Base-by-base conservation (phyloP, 2,797 vertebrate species). In the Myioborus melanocephalus region DNA sequence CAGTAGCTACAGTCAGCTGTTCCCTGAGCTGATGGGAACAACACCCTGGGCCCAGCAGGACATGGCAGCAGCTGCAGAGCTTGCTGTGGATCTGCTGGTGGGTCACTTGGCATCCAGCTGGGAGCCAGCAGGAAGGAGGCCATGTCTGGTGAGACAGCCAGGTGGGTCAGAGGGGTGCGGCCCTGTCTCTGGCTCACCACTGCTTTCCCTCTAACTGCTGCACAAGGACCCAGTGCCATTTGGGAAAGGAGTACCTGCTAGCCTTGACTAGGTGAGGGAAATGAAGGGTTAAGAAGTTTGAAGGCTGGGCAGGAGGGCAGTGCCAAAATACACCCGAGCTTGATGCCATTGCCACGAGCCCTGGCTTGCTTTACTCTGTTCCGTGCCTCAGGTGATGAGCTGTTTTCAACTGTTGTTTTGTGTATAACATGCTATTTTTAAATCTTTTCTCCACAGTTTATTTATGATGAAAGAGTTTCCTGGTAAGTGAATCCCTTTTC, bases 401-500 rank as follows among this genome's bases (percentile, higher is more conserved):
- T 90, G 52, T 43, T 80, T 68, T 52, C 64, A 52, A 3, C 30
- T 68, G 20, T 90, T 27, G 14, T 49, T 86, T 64, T 12, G 1
- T 83, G 28, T 84, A 1, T 97, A 96, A 97, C 63, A 0, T 47
- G 34, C 37, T 94, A 14, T 95, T 90, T 94, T 82, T 1, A 30
- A 77, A 81, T 47, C 30, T 96, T 95, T 90, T 96, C 88, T 95
- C 71, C 88, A 73, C 97, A 99, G 99, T 99, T 99, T 97, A 99
- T 99, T 98, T 99, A 99, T 86, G 99, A 99, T 20, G 99, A 99
- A 97, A 99, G 98, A 60, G 98, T 99, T 93, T 98, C 98, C 94
- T 99, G 99, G 99, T 99, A 97, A 99, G 99, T 83, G 75, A 63
- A 55, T 46, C 46, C 56, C 37, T 46, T 84, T 87, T 59, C 52